A percentile compares a stretch with the other conserved stretches of the same genome.
Evolutionary conservation across 2,113 vertebrate genomes (phyloP).

Genomic region (Gila orcuttii): DNA sequence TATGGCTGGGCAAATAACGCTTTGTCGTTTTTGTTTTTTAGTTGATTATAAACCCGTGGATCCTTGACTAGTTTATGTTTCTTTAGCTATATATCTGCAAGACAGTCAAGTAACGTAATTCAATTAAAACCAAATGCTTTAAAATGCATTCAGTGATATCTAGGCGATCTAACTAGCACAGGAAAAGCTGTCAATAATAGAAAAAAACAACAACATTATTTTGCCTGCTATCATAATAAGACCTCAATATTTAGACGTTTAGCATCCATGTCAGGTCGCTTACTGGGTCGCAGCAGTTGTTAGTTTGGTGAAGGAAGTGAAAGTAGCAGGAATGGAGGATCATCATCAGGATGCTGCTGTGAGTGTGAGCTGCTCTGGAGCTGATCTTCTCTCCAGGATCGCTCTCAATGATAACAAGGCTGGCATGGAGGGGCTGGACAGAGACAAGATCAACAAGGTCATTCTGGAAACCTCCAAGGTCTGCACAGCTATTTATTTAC

Average conservation of each 20-base stretch:
- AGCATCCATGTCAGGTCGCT: neutral
- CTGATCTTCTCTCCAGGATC: slow-evolving; percentile 83
- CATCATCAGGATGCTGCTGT: neutral
- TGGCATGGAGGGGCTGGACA: slow-evolving; percentile 96
- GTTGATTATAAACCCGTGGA: neutral
- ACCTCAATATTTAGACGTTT: neutral
- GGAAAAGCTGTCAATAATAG: neutral
- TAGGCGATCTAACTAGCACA: no score
- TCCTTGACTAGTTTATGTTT: neutral
- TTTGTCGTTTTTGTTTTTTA: neutral
- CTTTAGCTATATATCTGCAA: neutral
- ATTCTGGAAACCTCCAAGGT: slow-evolving; percentile 97
- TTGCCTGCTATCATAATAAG: neutral
- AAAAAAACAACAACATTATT: neutral
- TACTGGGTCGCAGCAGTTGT: neutral
- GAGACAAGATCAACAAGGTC: slow-evolving; percentile 97
- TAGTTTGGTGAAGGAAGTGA: neutral
- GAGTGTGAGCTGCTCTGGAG: neutral
- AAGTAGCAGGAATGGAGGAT: slow-evolving; percentile 3
- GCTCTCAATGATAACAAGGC: slow-evolving; percentile 98
- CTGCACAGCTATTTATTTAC: neutral
- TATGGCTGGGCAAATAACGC: neutral
- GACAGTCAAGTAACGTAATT: neutral
- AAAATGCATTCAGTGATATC: neutral
- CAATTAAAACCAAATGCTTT: neutral